phyloP scores from a whole-genome alignment of 2,113 vertebrate genomes.

The Accipiter cooperii region DNA sequence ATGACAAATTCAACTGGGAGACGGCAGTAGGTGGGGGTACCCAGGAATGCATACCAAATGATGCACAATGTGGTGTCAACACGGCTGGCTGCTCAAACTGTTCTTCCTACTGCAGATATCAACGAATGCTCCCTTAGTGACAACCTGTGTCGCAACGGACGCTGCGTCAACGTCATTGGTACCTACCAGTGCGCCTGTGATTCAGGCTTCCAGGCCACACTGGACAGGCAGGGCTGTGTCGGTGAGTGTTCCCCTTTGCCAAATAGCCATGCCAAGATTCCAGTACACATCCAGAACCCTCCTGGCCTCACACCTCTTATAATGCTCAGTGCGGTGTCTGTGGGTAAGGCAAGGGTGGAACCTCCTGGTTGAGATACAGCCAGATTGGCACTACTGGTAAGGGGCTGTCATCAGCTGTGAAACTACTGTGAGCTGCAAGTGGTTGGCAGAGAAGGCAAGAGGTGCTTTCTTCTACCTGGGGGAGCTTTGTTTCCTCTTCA shows the following conservation, averaged over 20 bases:
- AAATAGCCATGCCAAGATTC: accelerated
- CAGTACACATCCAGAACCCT: accelerated
- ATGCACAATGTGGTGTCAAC: accelerated
- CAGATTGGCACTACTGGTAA: accelerated
- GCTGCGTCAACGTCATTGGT: constrained; percentile 86
- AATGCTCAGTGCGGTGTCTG: not conserved
- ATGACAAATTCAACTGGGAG: not conserved
- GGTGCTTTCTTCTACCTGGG: not conserved
- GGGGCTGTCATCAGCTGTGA: not conserved
- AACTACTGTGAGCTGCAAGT: not conserved
- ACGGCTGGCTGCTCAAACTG: not conserved
- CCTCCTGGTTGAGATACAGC: accelerated
- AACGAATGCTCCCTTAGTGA: constrained; percentile 90
- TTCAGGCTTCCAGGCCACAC: constrained; percentile 83
- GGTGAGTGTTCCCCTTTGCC: constrained; percentile 71
- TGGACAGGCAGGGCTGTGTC: constrained; percentile 83
- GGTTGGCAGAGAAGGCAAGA: not conserved
- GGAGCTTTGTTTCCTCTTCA: not conserved
- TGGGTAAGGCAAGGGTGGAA: not conserved
- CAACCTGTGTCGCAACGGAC: constrained; percentile 84
- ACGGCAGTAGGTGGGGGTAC: not conserved
- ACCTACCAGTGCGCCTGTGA: constrained; percentile 89
- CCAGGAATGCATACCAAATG: not conserved
- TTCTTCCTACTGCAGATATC: constrained; percentile 72
- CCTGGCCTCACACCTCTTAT: not conserved